Conservation (phyloP, 2,797 vertebrate genomes). For the Petrocephalus sullivani region DNA sequence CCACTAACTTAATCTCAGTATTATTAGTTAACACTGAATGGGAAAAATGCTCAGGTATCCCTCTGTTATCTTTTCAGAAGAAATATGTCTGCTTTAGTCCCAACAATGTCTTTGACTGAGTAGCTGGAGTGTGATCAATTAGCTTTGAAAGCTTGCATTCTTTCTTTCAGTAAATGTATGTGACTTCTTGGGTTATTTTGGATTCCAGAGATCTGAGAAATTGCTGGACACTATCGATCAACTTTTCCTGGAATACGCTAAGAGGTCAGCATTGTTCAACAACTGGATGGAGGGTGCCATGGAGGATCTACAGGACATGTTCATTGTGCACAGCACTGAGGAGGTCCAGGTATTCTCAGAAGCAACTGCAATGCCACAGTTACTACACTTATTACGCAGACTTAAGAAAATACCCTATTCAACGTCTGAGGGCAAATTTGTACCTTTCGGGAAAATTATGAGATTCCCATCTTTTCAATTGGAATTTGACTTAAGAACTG, state of each 20-base stretch:
- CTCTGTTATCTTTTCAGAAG: background rate
- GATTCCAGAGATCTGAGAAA: constrained; percentile 82
- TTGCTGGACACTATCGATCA: constrained; percentile 93
- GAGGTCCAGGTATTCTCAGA: constrained; percentile 71
- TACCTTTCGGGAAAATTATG: background rate
- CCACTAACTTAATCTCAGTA: background rate
- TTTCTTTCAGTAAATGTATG: background rate
- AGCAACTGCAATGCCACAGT: background rate
- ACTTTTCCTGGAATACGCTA: constrained; percentile 90
- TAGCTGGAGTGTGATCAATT: background rate
- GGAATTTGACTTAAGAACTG: background rate
- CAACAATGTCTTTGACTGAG: background rate
- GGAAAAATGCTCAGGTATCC: background rate
- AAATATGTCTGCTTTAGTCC: background rate
- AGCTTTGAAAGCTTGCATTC: background rate
- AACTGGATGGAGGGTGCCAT: constrained; percentile 99
- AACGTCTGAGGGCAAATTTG: background rate
- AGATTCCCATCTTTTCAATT: background rate
- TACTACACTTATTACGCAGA: background rate
- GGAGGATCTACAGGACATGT: constrained; percentile 98
- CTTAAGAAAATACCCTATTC: background rate
- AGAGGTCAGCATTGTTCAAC: constrained; percentile 92
- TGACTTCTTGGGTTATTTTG: background rate
- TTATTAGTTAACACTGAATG: background rate
- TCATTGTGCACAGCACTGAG: constrained; percentile 89